These are phyloP conservation scores for Lepeophtheirus nordmannii DNA, from an alignment of 2,888 invertebrate species.

Conservation along the genomic window DNA sequence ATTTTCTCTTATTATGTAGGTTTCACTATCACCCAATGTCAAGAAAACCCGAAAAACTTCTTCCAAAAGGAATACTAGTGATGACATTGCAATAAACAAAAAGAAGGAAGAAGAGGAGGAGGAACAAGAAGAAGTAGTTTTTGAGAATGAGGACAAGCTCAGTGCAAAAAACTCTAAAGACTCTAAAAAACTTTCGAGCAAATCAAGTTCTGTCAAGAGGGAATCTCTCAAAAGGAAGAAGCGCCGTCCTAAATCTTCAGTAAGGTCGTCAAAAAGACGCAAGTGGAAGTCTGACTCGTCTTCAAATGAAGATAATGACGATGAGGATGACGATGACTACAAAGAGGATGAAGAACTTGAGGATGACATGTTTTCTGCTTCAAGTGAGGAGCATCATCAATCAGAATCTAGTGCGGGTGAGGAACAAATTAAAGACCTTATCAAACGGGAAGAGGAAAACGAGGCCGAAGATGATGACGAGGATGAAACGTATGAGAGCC, in stretches of 20 bases:
- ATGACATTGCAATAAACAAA: neutral
- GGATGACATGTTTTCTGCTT: neutral
- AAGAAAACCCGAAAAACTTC: too few species aligned
- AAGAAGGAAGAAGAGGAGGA: neutral
- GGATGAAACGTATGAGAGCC: neutral
- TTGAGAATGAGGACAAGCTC: neutral
- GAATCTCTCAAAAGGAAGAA: neutral
- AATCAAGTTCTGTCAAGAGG: neutral
- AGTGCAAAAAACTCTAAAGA: too few species aligned
- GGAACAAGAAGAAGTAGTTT: constrained; percentile 2
- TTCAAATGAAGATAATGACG: neutral
- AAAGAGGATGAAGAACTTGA: neutral
- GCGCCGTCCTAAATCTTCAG: neutral
- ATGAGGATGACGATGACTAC: neutral
- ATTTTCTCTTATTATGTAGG: too few species aligned
- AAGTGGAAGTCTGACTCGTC: neutral
- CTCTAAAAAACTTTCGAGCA: too few species aligned
- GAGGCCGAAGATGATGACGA: neutral
- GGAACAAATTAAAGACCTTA: too few species aligned
- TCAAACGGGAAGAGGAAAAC: neutral
- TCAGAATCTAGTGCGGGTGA: too few species aligned
- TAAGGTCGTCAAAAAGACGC: neutral
- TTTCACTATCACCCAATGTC: too few species aligned
- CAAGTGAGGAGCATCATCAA: too few species aligned
- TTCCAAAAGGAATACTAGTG: neutral